Evolutionary conservation across 1,140 invertebrate species (phyloP).

Genomic region (Ganaspis sp.): DNA sequence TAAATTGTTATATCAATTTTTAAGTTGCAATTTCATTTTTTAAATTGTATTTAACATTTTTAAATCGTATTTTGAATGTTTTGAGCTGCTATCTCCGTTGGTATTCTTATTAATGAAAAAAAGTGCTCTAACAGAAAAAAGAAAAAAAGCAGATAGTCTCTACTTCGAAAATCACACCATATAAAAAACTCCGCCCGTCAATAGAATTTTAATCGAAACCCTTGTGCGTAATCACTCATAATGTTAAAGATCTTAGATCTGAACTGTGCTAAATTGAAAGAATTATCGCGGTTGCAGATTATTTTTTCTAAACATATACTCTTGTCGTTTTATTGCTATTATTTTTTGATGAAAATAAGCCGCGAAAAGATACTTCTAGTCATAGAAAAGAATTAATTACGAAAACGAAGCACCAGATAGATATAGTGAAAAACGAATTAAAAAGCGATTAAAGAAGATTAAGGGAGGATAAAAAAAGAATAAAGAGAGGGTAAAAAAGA

Average conservation of each 20-base stretch:
- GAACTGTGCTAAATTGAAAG: slow-evolving; percentile 37
- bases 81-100: too few species aligned
- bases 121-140: slow-evolving; percentile 6
- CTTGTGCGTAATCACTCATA: not conserved
- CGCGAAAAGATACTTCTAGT: slow-evolving; percentile 72
- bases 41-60: too few species aligned
- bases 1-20: too few species aligned
- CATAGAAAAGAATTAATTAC: slow-evolving; percentile 62
- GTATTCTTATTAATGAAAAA: too few species aligned
- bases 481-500: too few species aligned
- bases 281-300: slow-evolving; percentile 52
- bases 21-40: too few species aligned
- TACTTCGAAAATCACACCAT: slow-evolving; percentile 48
- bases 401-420: slow-evolving; percentile 20
- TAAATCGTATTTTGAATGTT: too few species aligned
- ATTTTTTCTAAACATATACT: slow-evolving; percentile 67
- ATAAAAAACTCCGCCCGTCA: slow-evolving; percentile 67
- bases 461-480: too few species aligned
- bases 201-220: not conserved
- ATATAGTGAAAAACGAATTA: not conserved
- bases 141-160: not conserved
- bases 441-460: too few species aligned
- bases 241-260: slow-evolving; percentile 34
- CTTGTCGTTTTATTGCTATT: slow-evolving; percentile 67
- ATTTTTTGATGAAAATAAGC: slow-evolving; percentile 72